These are phyloP conservation scores for Chymomyza procnemis DNA, from an alignment of 2,888 invertebrate species.

Conservation along the genomic window DNA sequence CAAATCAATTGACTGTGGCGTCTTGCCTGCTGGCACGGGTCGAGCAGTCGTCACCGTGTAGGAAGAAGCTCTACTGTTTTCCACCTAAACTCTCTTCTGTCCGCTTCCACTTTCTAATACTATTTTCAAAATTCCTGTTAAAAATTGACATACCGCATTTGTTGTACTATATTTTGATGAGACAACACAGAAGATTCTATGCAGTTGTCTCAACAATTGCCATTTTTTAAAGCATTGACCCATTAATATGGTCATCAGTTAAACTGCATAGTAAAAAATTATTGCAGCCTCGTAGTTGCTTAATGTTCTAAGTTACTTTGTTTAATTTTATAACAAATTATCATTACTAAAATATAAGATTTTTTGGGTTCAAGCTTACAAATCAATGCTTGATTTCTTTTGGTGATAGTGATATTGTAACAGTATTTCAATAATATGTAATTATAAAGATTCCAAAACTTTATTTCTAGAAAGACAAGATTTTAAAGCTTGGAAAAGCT, in stretches of 20 bases:
- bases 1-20: conserved; percentile 58
- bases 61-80: conserved; percentile 34
- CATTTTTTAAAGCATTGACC: conserved; percentile 65
- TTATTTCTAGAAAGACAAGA: too few relatives aligned
- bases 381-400: too few relatives aligned
- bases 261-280: conserved; percentile 1
- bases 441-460: too few relatives aligned
- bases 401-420: too few relatives aligned
- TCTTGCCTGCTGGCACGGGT: conserved; percentile 37
- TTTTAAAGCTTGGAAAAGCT: too few relatives aligned
- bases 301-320: too few relatives aligned
- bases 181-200: conserved; percentile 64
- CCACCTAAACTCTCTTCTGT: not conserved
- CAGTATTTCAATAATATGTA: too few relatives aligned
- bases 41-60: conserved; percentile 34
- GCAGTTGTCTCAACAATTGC: conserved; percentile 70
- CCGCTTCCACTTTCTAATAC: not conserved
- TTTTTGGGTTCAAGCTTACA: too few relatives aligned
- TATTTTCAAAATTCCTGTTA: not conserved
- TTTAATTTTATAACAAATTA: too few relatives aligned
- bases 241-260: conserved; percentile 52
- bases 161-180: not conserved
- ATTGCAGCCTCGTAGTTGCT: too few relatives aligned
- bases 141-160: not conserved
- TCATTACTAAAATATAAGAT: too few relatives aligned